Evolutionary conservation across 2,888 invertebrate species (phyloP), one percentile per base, ranked within the genome.

Genomic region (Eristalinus sepulchralis): DNA sequence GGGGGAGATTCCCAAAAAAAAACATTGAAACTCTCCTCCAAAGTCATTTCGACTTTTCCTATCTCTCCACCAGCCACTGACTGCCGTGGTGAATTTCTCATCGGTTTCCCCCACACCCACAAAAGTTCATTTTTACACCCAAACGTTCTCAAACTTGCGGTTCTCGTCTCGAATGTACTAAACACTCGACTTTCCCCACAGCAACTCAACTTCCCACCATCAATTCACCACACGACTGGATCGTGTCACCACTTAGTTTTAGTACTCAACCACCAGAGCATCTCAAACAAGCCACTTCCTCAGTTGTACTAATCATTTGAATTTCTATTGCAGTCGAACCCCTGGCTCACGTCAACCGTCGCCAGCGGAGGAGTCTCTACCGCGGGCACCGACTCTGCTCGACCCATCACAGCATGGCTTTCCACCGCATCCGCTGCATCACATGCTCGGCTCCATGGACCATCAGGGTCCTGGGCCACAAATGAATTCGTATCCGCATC

Each of bases 341-440:
- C 97, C 97, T 55, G 97, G 97, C 72, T 97, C 98, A 90, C 95
- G 97, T 90, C 98, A 98, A 93, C 97, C 97, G 86, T 98, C 98
- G 59, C 98, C 98, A 67, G 97, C 97, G 17, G 97, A 97, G 93
- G 92, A 92, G 90, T 93, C 93, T 83, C 92, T 93, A 89, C 93
- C 93, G 89, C 94, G 94, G 68, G 94, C 94, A 75, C 93, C 94
- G 83, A 91, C 90, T 60, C 80, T 92, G 75, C 89, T 93, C n/a
- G 92, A 92, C 89, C 91, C 91, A 64, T 86, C 90, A 53, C 91
- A 91, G 76, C 89, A 89, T 78, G 91, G 90, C 13, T 93, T 91
- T 81, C 92, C 91, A 62, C 94, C 88, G 90, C 94, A 90, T 92
- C 88, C 93, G 90, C 89, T 93, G 90, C 93, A 95, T 89, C 94